Evolutionary conservation across 2,888 invertebrate species (phyloP), one percentile per base, ranked within the genome.

Genomic region (Lepidochrysops patricia): DNA sequence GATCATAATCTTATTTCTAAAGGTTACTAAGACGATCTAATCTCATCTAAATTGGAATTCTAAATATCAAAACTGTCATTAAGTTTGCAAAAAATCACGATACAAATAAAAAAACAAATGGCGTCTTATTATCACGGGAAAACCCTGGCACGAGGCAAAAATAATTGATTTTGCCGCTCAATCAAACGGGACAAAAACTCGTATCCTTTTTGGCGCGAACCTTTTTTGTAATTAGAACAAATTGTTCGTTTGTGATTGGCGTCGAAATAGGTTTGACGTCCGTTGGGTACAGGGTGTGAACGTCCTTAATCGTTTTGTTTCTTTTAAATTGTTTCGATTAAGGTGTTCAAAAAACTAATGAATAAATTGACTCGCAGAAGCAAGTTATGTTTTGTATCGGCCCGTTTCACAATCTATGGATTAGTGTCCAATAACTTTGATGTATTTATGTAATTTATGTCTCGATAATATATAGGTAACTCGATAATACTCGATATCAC

Each of bases 131-230:
- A 66, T 19, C 43, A 27, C 56, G 25, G 64, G 62, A 65, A 66
- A 66, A 64, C 48, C 57, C 57, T 73, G 77, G 78, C 84, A 81
- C 81, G 81, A 81, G 79, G 77, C 75, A 65, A 62, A 70, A 67
- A 70, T 76, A 82, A 84, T 82, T 81, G 81, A 79, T 82, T 82
- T 83, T 81, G 79, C 73, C 70, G 69, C 68, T 70, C 76, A 70
- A 73, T 72, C 75, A 70, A 63, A 68, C 72, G 75, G 74, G 35
- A 64, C 78, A 82, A 85, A 84, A 86, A 78, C 69, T 72, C 6
- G 54, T 13, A 54, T 19, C 57, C 50, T 69, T 69, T 72, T 74
- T 72, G 68, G 65, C 72, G 60, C 64, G 62, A 26, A 65, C 64
- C 68, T 75, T 80, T 73, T 80, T 80, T 77, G 72, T 75, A 82